Evolutionary conservation across 2,797 vertebrate genomes (phyloP).

Genomic region (Babyrousa celebensis): DNA sequence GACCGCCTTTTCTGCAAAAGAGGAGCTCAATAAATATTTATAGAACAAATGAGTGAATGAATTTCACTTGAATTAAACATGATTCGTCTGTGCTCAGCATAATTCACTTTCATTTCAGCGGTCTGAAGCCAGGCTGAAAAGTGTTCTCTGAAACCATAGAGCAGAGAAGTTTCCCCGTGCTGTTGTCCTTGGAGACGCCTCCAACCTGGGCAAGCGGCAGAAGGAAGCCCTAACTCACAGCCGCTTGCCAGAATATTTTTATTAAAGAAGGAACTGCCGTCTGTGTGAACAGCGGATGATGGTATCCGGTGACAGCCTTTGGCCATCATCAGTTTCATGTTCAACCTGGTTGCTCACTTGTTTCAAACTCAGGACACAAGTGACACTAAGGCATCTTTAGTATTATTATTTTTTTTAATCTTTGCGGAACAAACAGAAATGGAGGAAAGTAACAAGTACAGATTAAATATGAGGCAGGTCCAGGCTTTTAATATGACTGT

Average conservation of each 20-base stretch:
- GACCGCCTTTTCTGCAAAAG: not conserved
- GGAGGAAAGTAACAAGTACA: not conserved
- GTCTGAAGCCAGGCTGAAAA: not conserved
- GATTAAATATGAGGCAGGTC: conserved; percentile 14
- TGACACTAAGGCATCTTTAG: conserved; percentile 65
- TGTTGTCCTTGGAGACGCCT: not conserved
- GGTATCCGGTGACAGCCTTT: conserved; percentile 65
- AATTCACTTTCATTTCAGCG: not conserved
- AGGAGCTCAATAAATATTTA: not conserved
- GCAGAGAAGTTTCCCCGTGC: not conserved
- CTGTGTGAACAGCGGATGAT: conserved; percentile 66
- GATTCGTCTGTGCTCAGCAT: not conserved
- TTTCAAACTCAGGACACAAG: conserved; percentile 83
- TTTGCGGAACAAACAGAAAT: not conserved
- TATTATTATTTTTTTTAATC: conserved; percentile 80
- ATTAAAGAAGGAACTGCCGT: not conserved
- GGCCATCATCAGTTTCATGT: conserved; percentile 83
- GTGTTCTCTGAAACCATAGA: not conserved
- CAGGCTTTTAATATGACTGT: not conserved
- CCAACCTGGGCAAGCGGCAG: not conserved
- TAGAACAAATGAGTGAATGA: not conserved
- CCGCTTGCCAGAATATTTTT: not conserved
- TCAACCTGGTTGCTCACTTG: conserved; percentile 83
- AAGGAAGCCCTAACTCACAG: not conserved
- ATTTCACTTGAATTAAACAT: not conserved